Evolutionary conservation across 1,140 invertebrate genomes (phyloP).

Genomic region (Drosophila navojoa): DNA sequence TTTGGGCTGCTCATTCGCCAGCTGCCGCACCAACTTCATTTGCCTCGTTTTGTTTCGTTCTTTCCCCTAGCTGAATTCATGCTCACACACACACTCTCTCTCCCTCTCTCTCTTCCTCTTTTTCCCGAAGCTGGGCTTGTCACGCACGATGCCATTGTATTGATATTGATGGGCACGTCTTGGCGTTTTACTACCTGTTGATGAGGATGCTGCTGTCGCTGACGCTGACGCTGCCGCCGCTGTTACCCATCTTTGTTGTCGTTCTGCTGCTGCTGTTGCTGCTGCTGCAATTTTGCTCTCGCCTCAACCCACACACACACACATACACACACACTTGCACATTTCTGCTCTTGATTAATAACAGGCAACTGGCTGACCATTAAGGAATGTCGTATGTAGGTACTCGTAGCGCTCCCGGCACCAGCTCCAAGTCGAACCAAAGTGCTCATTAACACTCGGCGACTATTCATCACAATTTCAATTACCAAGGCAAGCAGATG

Average conservation of each 20-base stretch:
- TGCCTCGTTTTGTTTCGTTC: background rate
- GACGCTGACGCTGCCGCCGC: constrained; percentile 25
- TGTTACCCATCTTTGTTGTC: constrained; percentile 14
- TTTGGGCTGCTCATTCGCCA: constrained; percentile 26
- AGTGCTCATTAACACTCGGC: constrained; percentile 69
- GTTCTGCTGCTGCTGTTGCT: constrained; percentile 22
- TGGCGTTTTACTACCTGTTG: constrained; percentile 80
- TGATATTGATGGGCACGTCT: constrained; percentile 70
- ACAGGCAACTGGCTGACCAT: constrained; percentile 36
- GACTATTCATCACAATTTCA: constrained; percentile 62
- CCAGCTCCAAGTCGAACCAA: constrained; percentile 27
- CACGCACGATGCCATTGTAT: constrained; percentile 64
- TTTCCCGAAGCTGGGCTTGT: constrained; percentile 42
- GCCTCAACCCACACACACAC: constrained; percentile 17
- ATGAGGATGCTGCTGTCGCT: constrained; percentile 55
- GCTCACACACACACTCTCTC: background rate
- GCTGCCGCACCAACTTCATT: constrained; percentile 28
- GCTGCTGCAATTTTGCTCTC: constrained; percentile 38
- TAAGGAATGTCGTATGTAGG: constrained; percentile 25
- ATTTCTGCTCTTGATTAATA: constrained; percentile 63
- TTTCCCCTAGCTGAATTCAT: background rate
- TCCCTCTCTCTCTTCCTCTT: background rate
- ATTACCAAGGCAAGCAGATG: constrained; percentile 35
- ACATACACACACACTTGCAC: background rate
- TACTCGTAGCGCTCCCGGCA: constrained; percentile 11